Base-by-base conservation (phyloP, 2,113 vertebrate species). In the Calyptommatus sinebrachiatus region DNA sequence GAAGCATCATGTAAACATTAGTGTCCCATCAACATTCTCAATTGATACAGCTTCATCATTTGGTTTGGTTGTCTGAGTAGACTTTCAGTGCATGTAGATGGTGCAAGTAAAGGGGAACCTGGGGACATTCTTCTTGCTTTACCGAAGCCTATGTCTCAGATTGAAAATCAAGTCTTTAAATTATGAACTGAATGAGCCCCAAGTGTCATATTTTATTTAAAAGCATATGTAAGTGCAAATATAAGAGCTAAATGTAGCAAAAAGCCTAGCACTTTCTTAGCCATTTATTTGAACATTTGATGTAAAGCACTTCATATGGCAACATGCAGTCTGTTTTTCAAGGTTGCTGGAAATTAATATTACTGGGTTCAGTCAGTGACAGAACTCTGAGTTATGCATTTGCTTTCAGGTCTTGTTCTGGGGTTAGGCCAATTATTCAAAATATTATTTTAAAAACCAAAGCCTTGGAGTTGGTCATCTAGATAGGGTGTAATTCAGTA, bases 161-260 rank as follows among this genome's bases (percentile, higher is more conserved):
- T 29, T 61, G 11, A 61, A 41, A 75, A 61, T 31, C 50, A 4
- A 31, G 20, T 7, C 77, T 75, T 75, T 74, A 61, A 60, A 81
- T 75, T 62, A 75, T 73, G 60, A 12, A 53, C 20, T 11, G 26
- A 81, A 81, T 48, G 79, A 81, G 65, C n/a, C 79, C 79, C 72
- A 22, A 75, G 79, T 48, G 79, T 69, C 79, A 81, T 75, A 81
- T 81, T 81, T 81, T 81, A 81, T 81, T 75, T 61, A 75, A 68
- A 81, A 70, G 79, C 65, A 69, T 75, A 20, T 61, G 63, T 75
- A 75, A 81, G 53, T 75, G 79, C 72, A 81, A 75, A 75, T 46
- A 11, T 6, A 75, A 74, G 72, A 68, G 63, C 65, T 75, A 61
- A 61, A 53, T 48, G 20, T 75, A 61, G 26, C 66, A 46, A 61